Conservation (phyloP, 2,888 invertebrate species). For the Coenonympha arcania region DNA sequence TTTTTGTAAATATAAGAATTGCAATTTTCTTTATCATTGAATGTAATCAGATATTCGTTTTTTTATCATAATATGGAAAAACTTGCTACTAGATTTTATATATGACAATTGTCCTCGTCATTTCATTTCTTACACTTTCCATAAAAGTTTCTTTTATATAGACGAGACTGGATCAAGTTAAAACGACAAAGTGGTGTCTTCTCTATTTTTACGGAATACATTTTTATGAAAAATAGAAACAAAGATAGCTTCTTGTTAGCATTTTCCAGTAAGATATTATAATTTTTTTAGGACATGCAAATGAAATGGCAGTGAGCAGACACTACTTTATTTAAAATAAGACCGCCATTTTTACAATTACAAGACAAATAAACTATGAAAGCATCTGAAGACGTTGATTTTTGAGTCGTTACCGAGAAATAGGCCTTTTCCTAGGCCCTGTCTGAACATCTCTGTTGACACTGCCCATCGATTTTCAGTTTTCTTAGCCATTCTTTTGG, state of each 20-base stretch:
- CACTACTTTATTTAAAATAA: not conserved
- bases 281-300: not conserved
- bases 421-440: not conserved
- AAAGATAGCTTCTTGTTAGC: not conserved
- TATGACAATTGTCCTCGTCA: too few relatives aligned
- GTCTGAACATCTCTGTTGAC: not conserved
- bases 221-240: not conserved
- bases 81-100: too few relatives aligned
- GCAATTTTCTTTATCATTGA: too few relatives aligned
- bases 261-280: not conserved
- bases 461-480: too few relatives aligned
- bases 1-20: too few relatives aligned
- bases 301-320: not conserved
- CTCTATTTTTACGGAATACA: not conserved
- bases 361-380: not conserved
- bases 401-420: not conserved
- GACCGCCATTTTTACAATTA: constrained; percentile 3
- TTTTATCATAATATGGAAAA: too few relatives aligned
- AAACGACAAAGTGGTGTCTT: not conserved
- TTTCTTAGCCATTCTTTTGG: too few relatives aligned
- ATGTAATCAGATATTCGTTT: too few relatives aligned
- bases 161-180: not conserved
- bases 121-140: too few relatives aligned
- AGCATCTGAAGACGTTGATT: not conserved
- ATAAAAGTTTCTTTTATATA: too few relatives aligned